Evolutionary conservation across 2,113 vertebrate species (phyloP).

Genomic region (Ctenodactylus gundi): DNA sequence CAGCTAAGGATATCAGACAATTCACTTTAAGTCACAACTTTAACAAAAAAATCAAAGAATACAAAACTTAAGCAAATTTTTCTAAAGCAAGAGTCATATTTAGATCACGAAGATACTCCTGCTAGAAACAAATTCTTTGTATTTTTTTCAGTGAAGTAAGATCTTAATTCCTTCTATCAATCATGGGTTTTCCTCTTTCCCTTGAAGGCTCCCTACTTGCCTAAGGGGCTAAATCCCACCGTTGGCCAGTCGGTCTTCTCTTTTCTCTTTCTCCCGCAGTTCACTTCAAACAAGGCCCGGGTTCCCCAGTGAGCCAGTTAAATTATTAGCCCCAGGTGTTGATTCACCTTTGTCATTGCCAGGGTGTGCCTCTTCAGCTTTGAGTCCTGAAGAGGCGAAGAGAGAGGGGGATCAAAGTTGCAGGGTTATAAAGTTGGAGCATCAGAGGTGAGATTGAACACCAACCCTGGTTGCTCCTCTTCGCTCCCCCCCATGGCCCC

Average conservation of each 20-base stretch:
- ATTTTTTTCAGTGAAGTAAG: not conserved
- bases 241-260: not conserved
- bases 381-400: not conserved
- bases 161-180: constrained; percentile 56
- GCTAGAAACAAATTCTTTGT: not conserved
- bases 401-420: constrained; percentile 69
- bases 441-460: not conserved
- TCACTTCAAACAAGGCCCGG: constrained; percentile 59
- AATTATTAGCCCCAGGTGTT: constrained; percentile 62
- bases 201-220: constrained; percentile 20
- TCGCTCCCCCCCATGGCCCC: too few relatives aligned
- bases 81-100: not conserved
- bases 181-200: not conserved
- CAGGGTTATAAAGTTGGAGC: not conserved
- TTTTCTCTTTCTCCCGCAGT: constrained; percentile 22
- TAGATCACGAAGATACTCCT: not conserved
- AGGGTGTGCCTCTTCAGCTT: constrained; percentile 9
- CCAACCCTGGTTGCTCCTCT: not conserved
- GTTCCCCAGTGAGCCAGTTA: constrained; percentile 27
- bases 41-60: not conserved
- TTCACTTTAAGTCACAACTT: not conserved
- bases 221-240: not conserved
- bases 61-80: constrained; percentile 14
- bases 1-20: not conserved
- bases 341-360: constrained; percentile 39